Evolutionary conservation across 2,888 invertebrate species (phyloP).

Genomic region (Xanthia togata): DNA sequence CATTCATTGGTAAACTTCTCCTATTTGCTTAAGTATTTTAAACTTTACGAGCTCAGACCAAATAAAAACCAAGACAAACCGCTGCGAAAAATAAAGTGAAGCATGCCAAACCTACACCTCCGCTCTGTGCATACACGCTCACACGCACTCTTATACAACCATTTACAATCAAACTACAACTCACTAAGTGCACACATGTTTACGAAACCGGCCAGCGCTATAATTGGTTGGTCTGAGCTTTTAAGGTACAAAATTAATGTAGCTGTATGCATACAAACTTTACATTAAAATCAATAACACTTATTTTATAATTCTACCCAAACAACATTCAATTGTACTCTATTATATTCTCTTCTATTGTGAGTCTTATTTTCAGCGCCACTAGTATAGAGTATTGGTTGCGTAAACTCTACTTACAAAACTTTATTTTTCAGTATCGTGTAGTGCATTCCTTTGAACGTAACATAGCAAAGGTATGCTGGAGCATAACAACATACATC

Average conservation of each 20-base stretch:
- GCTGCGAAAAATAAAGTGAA: too few species aligned
- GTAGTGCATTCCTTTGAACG: background rate
- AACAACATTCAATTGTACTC: background rate
- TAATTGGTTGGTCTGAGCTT: background rate
- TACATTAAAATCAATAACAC: background rate
- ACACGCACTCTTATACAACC: too few species aligned
- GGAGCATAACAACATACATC: too few species aligned
- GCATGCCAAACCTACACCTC: too few species aligned
- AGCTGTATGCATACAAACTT: background rate
- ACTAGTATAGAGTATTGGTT: background rate
- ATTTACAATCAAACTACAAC: too few species aligned
- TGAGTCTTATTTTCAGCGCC: too few species aligned
- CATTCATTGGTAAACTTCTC: background rate
- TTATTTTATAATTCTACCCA: background rate
- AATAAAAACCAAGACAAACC: too few species aligned
- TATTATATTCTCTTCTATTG: background rate
- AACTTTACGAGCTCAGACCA: background rate
- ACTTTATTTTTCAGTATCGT: too few species aligned
- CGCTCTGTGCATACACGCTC: too few species aligned
- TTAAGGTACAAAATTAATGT: background rate
- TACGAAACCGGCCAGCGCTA: too few species aligned
- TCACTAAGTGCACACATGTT: too few species aligned
- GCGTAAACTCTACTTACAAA: background rate
- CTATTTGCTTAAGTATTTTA: background rate
- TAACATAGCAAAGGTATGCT: background rate